Evolutionary conservation across 2,797 vertebrate species (phyloP).

Genomic region (Catamblyrhynchus diadema): DNA sequence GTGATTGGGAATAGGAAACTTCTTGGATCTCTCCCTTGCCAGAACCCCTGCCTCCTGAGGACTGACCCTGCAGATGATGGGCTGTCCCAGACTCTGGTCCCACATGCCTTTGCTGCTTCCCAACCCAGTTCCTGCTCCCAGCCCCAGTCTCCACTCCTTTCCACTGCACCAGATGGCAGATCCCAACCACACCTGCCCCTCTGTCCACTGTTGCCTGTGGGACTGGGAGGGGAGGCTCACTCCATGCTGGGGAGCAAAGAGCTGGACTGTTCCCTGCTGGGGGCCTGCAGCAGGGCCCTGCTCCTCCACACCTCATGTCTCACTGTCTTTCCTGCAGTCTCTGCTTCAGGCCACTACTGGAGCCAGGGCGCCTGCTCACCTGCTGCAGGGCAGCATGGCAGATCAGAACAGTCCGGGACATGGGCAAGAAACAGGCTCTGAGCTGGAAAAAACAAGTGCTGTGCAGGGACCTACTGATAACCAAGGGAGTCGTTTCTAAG

Average conservation of each 20-base stretch:
- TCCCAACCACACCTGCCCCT: background rate
- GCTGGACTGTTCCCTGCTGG: background rate
- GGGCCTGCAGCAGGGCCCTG: background rate
- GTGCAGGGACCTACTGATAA: background rate
- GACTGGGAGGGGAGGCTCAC: background rate
- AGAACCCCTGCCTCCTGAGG: background rate
- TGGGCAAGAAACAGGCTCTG: background rate
- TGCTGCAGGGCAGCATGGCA: background rate
- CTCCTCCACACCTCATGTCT: background rate
- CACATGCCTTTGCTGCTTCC: background rate
- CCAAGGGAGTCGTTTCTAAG: background rate
- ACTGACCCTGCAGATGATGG: background rate
- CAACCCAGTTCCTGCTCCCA: background rate
- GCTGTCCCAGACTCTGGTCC: background rate
- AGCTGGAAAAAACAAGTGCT: background rate
- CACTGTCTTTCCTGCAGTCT: background rate
- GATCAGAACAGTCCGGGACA: background rate
- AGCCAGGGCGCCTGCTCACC: background rate
- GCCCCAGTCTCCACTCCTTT: background rate
- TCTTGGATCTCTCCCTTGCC: background rate
- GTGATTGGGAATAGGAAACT: background rate
- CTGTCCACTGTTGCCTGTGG: fast-evolving
- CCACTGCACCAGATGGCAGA: background rate
- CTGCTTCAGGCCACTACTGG: background rate
- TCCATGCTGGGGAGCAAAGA: background rate